Evolutionary conservation across 1,140 invertebrate species (phyloP).

Genomic region (Drosophila ficusphila): DNA sequence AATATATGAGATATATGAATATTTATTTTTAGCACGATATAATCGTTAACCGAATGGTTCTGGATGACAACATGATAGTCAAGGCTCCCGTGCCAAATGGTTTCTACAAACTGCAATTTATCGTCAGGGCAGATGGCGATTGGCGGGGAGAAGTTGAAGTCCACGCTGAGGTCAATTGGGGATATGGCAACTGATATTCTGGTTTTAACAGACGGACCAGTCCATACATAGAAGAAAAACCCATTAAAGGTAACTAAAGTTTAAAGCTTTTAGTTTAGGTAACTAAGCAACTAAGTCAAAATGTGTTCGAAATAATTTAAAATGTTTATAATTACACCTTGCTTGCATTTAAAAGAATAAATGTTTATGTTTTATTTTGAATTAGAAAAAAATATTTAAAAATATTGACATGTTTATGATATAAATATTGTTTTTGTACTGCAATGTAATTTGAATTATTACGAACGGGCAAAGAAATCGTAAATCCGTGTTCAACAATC

Average conservation of each 20-base stretch:
- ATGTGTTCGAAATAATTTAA: too few relatives aligned
- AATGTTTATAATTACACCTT: too few relatives aligned
- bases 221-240: too few relatives aligned
- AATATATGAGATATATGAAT: neutral
- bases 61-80: slow-evolving; percentile 12
- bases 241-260: too few relatives aligned
- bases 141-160: slow-evolving; percentile 2
- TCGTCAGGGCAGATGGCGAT: neutral
- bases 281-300: too few relatives aligned
- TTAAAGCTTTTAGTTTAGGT: too few relatives aligned
- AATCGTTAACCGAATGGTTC: slow-evolving; percentile 10
- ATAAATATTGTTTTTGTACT: neutral
- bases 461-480: slow-evolving; percentile 13
- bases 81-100: slow-evolving; percentile 13
- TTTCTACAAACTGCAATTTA: neutral
- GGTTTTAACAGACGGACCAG: too few relatives aligned
- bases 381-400: neutral
- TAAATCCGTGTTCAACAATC: slow-evolving; percentile 52
- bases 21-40: slow-evolving; percentile 15
- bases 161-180: neutral
- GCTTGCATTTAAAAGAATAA: neutral
- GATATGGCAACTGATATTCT: too few relatives aligned
- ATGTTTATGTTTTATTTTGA: neutral
- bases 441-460: too few relatives aligned
- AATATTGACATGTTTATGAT: neutral